Evolutionary conservation across 2,113 vertebrate species (phyloP).

Genomic region (Etheostoma spectabile): DNA sequence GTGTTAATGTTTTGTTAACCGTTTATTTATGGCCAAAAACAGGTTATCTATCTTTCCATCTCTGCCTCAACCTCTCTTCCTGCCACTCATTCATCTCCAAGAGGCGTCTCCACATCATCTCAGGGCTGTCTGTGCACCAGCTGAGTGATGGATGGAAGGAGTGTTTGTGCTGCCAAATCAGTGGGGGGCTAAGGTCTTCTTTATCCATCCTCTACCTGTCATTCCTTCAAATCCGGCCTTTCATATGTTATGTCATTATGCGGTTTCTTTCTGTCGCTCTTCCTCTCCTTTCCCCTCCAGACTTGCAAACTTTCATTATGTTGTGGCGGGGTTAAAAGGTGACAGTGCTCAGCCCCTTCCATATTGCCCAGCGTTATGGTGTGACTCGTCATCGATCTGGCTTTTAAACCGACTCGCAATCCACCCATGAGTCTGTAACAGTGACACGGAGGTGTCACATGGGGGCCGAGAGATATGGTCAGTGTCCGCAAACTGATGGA

Average conservation of each 20-base stretch:
- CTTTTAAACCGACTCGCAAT: conserved; percentile 34
- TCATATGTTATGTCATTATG: conserved; percentile 28
- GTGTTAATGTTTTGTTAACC: background rate
- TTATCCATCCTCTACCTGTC: conserved; percentile 70
- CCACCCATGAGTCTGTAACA: conserved; percentile 30
- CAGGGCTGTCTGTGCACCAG: conserved; percentile 27
- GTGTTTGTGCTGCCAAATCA: conserved; percentile 52
- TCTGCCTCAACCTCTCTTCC: background rate
- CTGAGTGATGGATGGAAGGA: conserved; percentile 70
- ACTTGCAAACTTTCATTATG: conserved; percentile 39
- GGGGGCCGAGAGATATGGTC: conserved; percentile 47
- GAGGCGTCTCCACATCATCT: conserved; percentile 43
- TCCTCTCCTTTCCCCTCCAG: conserved; percentile 10
- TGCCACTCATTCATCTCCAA: conserved; percentile 42
- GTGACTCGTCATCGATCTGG: conserved; percentile 36
- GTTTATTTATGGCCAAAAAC: background rate
- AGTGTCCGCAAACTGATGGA: conserved; percentile 52
- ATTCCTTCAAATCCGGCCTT: conserved; percentile 56
- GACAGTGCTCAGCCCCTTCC: conserved; percentile 21
- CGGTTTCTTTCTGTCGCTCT: background rate
- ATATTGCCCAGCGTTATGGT: background rate
- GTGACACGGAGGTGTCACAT: conserved; percentile 47
- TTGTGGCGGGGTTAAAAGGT: conserved; percentile 57
- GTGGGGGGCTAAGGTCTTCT: conserved; percentile 64
- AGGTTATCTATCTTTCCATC: background rate